These are phyloP conservation scores for Irena cyanogastra DNA, from an alignment of 2,113 vertebrate species.

Conservation along the genomic window DNA sequence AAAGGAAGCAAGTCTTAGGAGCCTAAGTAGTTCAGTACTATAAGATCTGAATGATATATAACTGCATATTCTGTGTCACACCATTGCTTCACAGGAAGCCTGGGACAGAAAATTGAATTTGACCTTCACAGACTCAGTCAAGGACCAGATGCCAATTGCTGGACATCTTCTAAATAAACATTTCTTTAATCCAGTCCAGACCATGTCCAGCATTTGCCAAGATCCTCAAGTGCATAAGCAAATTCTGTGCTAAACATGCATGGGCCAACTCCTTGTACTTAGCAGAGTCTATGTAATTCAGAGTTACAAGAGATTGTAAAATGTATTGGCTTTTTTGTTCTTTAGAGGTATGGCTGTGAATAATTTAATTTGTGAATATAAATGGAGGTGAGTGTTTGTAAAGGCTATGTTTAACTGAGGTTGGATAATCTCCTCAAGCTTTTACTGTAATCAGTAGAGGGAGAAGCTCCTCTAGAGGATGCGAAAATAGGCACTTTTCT, in stretches of 20 bases:
- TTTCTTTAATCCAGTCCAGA: not conserved
- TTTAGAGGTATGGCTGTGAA: not conserved
- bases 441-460: not conserved
- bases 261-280: not conserved
- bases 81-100: not conserved
- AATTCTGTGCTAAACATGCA: not conserved
- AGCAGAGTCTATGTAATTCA: not conserved
- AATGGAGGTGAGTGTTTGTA: not conserved
- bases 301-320: not conserved
- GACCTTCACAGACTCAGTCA: not conserved
- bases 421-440: not conserved
- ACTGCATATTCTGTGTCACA: not conserved
- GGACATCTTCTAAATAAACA: not conserved
- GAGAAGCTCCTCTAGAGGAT: not conserved
- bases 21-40: not conserved
- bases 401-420: not conserved
- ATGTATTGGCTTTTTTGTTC: not conserved
- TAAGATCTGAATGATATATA: not conserved
- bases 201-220: not conserved
- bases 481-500: not conserved
- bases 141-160: not conserved
- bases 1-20: not conserved
- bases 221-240: not conserved
- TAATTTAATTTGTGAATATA: conserved; percentile 24
- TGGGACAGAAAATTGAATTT: not conserved